A percentile compares a stretch with the other conserved stretches of the same genome.
Conservation (phyloP, 2,797 vertebrate species). For the Malurus leucopterus region DNA sequence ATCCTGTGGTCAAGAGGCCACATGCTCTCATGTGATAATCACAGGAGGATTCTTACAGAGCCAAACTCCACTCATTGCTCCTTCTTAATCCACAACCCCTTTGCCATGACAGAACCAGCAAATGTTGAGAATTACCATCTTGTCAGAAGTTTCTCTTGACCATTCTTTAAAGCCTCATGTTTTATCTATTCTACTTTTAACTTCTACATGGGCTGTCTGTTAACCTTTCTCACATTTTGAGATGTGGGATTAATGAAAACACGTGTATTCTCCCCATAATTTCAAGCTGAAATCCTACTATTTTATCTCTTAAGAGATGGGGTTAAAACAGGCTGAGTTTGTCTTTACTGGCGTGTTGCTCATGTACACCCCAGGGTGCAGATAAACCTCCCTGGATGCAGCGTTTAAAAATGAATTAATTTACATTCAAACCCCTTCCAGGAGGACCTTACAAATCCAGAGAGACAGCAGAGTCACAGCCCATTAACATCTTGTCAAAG, state of each 20-base stretch:
- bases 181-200: background rate
- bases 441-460: background rate
- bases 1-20: background rate
- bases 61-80: background rate
- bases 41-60: background rate
- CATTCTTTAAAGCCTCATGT: background rate
- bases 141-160: background rate
- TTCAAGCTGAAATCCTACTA: background rate
- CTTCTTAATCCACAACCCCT: background rate
- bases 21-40: background rate
- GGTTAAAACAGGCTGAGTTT: background rate
- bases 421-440: background rate
- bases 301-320: background rate
- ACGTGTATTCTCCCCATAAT: background rate
- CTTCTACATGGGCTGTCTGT: background rate
- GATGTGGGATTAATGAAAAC: background rate
- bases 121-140: background rate
- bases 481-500: background rate
- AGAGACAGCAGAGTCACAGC: background rate
- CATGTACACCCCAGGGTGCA: background rate
- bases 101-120: background rate
- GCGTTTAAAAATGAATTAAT: background rate
- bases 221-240: background rate
- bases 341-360: background rate
- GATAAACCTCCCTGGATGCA: background rate